Evolutionary conservation across 2,797 vertebrate genomes (phyloP), one percentile per base, ranked within the genome.

Genomic region (Cossypha polioptera): DNA sequence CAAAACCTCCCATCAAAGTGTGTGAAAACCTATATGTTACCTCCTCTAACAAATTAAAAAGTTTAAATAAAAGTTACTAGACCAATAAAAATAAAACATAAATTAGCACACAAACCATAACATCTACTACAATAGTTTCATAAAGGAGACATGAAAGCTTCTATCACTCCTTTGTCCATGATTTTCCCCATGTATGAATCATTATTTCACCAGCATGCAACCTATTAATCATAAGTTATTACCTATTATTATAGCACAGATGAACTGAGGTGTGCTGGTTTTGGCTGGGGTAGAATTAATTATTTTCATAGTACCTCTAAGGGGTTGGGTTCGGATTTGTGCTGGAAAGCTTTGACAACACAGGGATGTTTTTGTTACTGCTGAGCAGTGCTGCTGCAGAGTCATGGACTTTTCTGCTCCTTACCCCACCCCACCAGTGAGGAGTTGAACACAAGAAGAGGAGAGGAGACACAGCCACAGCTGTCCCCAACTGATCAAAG

Each of bases 211-310:
- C 3, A 5, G 25, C 47, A 54, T 79, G 15, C 62, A 63, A 87
- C 6, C 16, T 84, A 20, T 55, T 79, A 86, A 88, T 85, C n/a
- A 53, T 19, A 51, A 76, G 5, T 71, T 77, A 53, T 53, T 33
- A 40, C 15, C 14, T 40, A 47, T 86, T 86, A 95, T 58, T 61
- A 72, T 83, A 76, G 85, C 35, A 47, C 50, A 95, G 83, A 88
- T 67, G 48, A 96, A 94, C 31, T 45, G 55, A 80, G 42, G 29
- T 18, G 8, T 16, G 17, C 10, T 76, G 28, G 5, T 38, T 76
- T 69, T 6, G 5, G 5, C 19, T 35, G 21, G 7, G 16, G 38
- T 25, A 43, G 16, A 42, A 13, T 25, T 35, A 40, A 7, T 55
- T 63, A 6, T 76, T 51, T 65, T 26, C 29, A 58, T 4, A 20